Evolutionary conservation across 2,888 invertebrate species (phyloP).

Genomic region (Drosophila melanosoma): DNA sequence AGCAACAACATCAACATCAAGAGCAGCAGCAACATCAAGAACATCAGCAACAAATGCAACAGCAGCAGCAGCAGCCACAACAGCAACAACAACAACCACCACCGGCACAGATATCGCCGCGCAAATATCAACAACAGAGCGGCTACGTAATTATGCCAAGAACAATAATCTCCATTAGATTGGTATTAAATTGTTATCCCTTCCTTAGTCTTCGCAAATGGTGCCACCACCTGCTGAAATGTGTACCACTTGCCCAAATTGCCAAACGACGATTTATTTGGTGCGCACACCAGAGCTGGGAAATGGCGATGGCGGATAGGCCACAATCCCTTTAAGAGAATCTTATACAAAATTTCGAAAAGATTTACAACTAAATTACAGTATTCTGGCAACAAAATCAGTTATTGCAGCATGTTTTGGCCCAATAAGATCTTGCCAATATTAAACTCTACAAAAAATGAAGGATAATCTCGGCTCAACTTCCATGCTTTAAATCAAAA

Average conservation of each 20-base stretch:
- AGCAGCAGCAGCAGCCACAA: constrained; percentile 3
- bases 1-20: constrained; percentile 31
- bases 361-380: constrained; percentile 9
- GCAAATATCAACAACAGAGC: constrained; percentile 52
- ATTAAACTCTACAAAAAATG: background rate
- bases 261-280: constrained; percentile 82
- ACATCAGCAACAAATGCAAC: constrained; percentile 14
- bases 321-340: background rate
- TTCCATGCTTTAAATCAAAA: constrained; percentile 17
- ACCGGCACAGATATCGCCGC: constrained; percentile 37
- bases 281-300: constrained; percentile 73
- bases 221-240: constrained; percentile 75
- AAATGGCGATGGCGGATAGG: constrained; percentile 63
- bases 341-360: constrained; percentile 21
- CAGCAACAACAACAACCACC: constrained; percentile 47
- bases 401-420: background rate
- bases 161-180: background rate
- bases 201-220: constrained; percentile 41
- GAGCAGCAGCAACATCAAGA: constrained; percentile 17
- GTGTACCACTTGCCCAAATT: constrained; percentile 84
- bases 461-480: background rate
- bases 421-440: background rate
- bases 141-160: constrained; percentile 62
- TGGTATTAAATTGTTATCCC: background rate
- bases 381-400: background rate